Base-by-base conservation (phyloP, 2,888 invertebrate species). In the Dryadula phaetusa region DNA sequence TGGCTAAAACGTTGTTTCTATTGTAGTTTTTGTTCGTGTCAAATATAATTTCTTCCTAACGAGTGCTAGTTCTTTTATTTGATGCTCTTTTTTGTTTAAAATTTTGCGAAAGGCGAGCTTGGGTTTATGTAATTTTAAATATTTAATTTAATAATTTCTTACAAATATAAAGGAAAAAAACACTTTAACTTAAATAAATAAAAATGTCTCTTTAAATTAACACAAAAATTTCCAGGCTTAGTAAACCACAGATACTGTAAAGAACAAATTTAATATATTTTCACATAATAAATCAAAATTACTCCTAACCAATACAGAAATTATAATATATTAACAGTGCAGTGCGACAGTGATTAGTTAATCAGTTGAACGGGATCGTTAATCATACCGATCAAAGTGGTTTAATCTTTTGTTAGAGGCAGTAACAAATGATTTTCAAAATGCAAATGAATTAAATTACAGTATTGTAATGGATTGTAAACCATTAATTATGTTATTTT, bases 381-480 rank as follows among this genome's bases (percentile, higher is more conserved):
- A 56, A 22, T 56, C 40, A 25, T 40, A 56, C 22, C 22, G 40
- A 56, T 56, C 56, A 22, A 10, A 40, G 56, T 37, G 40, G 56
- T 56, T 56, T 56, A 56, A 56, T 56, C 56, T 56, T 56, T 56
- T 56, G 40, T 56, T n/a, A 10, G 37, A 4, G 25, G 10, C 16
- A 32, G 40, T 40, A 56, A 56, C 40, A 40, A 56, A 56, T 56
- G 40, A n/a, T 5, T 25, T 25, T n/a, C 40, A 7, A 56, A 22
- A 56, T 56, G 4, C 40, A 0, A 40, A n/a, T 40, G 56, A 56
- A 22, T n/a, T 37, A 22, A 40, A 56, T 40, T 56, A 40, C 25
- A 2, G n/a, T 16, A 20, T 28, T 47, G 22, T 28, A 12, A 37
- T 37, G 37, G 12, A 37, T 37, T 37, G 10, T 37, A 37, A 49